A percentile compares a stretch with the other conserved stretches of the same genome.
These are phyloP conservation scores for Macaca fascicularis DNA, from an alignment of 2,113 vertebrate species.

Conservation along the genomic window T2T-MFA8v1.1 NC_088377.1:200272001-200272500, in stretches of 20 bases:
- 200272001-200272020: background rate
- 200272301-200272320: background rate
- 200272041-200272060: background rate
- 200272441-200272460: too few species aligned
- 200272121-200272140: background rate
- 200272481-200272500: too few species aligned
- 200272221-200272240: background rate
- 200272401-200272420: background rate
- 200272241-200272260: background rate
- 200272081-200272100: too few species aligned
- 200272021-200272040: background rate
- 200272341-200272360: background rate
- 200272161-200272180: background rate
- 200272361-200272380: background rate
- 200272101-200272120: background rate
- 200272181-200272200: background rate
- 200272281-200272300: background rate
- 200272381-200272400: background rate
- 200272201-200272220: background rate
- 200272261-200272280: background rate
- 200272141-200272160: background rate
- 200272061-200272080: accelerated
- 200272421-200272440: accelerated
- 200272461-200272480: too few species aligned
- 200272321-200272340: background rate